Percentiles rank a stretch among this genome's conserved stretches.
Evolutionary conservation across 92 coral and sea anemone species (phyloP).

Genomic region (Parazoanthus swiftii): DNA sequence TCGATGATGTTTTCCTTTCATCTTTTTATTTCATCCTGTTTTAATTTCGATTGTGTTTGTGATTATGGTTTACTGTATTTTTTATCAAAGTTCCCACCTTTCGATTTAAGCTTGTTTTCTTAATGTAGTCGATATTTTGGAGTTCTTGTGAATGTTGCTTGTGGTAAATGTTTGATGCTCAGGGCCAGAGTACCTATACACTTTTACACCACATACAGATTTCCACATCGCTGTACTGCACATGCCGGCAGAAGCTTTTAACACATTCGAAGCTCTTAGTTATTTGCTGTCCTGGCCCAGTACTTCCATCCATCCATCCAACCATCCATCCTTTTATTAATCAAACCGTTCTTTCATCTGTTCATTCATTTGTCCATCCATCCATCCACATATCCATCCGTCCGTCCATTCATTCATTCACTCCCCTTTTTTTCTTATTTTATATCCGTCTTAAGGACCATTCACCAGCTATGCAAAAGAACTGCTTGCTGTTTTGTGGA

Average conservation of each 20-base stretch:
- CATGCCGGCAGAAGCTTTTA: no score
- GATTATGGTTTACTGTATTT: neutral
- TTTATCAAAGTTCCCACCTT: neutral
- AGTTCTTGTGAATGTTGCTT: neutral
- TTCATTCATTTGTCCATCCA: neutral
- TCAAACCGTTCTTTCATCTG: neutral
- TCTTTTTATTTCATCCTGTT: neutral
- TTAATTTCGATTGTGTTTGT: neutral
- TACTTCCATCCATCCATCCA: neutral
- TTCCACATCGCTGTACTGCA: neutral
- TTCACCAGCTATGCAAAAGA: neutral
- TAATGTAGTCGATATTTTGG: neutral
- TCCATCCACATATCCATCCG: neutral
- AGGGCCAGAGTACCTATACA: constrained; percentile 17
- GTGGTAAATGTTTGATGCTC: neutral
- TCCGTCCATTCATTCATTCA: neutral
- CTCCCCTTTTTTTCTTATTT: neutral
- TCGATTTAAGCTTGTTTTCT: neutral
- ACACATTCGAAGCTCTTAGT: neutral
- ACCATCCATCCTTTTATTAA: neutral
- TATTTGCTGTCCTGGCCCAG: neutral
- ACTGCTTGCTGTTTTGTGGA: neutral
- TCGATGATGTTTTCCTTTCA: neutral
- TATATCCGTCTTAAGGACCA: neutral
- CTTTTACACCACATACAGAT: neutral